Conservation (phyloP, 1,140 invertebrate species). For the Euura lappo region DNA sequence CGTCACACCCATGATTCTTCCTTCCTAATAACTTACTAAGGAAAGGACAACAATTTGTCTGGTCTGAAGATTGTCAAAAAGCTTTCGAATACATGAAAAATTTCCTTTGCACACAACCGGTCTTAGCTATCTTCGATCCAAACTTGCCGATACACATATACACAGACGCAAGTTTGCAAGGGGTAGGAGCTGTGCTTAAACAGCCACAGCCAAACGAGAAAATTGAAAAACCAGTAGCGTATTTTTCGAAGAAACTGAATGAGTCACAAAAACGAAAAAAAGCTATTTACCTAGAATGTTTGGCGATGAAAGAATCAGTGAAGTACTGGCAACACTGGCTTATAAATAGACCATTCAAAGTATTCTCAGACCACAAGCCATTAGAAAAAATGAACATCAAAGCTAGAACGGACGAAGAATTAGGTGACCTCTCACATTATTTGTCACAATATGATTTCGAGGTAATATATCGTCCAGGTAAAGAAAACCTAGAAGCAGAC, state of each 20-base stretch:
- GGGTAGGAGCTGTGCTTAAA: conserved; percentile 43
- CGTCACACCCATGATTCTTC: no score
- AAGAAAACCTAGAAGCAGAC: no score
- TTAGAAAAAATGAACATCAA: no score
- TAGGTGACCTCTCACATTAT: no score
- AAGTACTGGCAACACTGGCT: conserved; percentile 44
- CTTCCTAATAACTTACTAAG: no score
- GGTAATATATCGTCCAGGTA: conserved; percentile 17
- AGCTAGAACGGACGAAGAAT: no score
- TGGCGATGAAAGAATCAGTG: conserved; percentile 51
- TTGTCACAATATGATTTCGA: conserved; percentile 21
- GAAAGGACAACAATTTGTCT: conserved; percentile 27
- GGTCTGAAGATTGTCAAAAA: conserved; percentile 23
- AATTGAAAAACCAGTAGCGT: conserved; percentile 26
- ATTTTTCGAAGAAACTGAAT: conserved; percentile 13
- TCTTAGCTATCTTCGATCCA: conserved; percentile 31
- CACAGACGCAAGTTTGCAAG: conserved; percentile 31
- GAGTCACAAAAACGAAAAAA: conserved; percentile 28
- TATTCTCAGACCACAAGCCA: no score
- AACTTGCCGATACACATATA: conserved; percentile 41
- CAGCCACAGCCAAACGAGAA: conserved; percentile 36
- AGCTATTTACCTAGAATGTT: conserved; percentile 44
- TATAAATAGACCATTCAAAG: no score
- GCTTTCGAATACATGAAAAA: conserved; percentile 22
- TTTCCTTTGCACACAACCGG: conserved; percentile 23